A percentile compares a stretch with the other conserved stretches of the same genome.
Evolutionary conservation across 1,140 invertebrate species (phyloP).

Genomic region (Tetraneura akinire): DNA sequence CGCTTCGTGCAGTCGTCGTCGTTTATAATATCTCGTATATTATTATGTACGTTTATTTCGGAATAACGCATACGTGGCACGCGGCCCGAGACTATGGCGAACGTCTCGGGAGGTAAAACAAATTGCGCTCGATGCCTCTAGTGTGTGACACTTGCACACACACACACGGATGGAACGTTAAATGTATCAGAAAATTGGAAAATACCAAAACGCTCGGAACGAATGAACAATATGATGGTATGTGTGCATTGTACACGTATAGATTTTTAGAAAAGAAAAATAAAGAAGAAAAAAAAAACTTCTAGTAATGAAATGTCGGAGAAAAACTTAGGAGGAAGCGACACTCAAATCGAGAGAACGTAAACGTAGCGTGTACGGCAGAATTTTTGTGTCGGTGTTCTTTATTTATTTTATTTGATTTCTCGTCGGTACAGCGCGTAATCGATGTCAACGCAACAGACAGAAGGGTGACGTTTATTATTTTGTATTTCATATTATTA

Average conservation of each 20-base stretch:
- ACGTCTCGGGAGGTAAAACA: conserved; percentile 20
- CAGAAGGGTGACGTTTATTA: conserved; percentile 45
- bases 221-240: conserved; percentile 28
- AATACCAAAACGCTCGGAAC: conserved; percentile 39
- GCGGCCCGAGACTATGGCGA: not conserved
- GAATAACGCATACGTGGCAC: not conserved
- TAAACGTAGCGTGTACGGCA: conserved; percentile 17
- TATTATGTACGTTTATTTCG: not conserved
- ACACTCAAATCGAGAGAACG: conserved; percentile 34
- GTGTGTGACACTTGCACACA: not conserved
- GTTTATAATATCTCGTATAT: too few species aligned
- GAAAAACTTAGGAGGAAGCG: conserved; percentile 22
- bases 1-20: too few species aligned
- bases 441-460: conserved; percentile 30
- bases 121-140: conserved; percentile 36
- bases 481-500: conserved; percentile 29
- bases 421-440: not conserved
- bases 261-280: conserved; percentile 40
- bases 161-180: conserved; percentile 22
- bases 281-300: conserved; percentile 13
- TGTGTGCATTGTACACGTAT: conserved; percentile 17
- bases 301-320: conserved; percentile 4
- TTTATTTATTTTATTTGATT: conserved; percentile 42
- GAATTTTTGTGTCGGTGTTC: conserved; percentile 15
- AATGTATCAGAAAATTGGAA: conserved; percentile 48